phyloP scores from a whole-genome alignment of 2,888 invertebrate genomes.

The Cephus rjabovi region DNA sequence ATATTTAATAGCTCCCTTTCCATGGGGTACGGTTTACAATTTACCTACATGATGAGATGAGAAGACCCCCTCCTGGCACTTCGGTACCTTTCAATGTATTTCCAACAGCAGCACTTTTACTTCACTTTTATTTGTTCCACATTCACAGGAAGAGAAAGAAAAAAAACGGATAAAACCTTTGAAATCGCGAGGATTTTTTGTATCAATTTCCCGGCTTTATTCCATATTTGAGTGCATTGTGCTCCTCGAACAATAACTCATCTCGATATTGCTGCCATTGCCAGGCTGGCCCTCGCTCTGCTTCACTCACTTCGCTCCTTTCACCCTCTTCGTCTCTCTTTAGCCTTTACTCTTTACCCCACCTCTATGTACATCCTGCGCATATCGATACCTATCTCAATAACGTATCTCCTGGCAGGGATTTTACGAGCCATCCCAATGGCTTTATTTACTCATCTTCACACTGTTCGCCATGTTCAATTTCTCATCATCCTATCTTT shows the following conservation, averaged over 20 bases:
- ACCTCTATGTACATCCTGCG: not conserved
- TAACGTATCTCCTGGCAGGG: not conserved
- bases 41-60: not conserved
- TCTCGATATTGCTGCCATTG: constrained; percentile 49
- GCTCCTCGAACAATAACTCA: constrained; percentile 58
- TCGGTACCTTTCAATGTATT: not conserved
- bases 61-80: not conserved
- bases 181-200: constrained; percentile 43
- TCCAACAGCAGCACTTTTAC: not conserved
- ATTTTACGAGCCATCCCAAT: not conserved
- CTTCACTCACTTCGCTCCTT: constrained; percentile 3
- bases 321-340: not conserved
- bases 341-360: not conserved
- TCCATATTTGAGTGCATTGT: constrained; percentile 58
- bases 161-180: constrained; percentile 46
- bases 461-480: not conserved
- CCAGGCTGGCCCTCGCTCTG: constrained; percentile 33
- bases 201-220: constrained; percentile 55
- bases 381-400: not conserved
- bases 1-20: not conserved
- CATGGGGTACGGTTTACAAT: not conserved
- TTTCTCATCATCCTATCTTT: not conserved
- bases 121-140: not conserved
- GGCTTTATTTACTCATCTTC: not conserved
- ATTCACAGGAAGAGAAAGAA: not conserved